Base-by-base conservation (phyloP, 2,113 vertebrate species). In the Lepidiolamprologus cunningtoni region DNA sequence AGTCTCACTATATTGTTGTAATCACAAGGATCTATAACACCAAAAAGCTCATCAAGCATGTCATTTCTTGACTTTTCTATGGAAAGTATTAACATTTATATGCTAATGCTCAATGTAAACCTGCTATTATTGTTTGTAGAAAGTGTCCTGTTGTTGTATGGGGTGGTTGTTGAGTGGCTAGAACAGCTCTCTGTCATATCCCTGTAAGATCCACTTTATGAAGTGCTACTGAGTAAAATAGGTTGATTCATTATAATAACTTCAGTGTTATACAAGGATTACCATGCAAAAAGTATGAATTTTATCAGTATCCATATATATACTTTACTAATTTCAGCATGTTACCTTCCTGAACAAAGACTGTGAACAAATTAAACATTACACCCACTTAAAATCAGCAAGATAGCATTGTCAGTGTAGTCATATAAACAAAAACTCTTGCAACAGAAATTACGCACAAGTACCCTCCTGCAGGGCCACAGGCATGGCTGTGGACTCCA, bases 391-490 rank as follows among this genome's bases (percentile, higher is more conserved):
- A 28, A 1, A 47, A 76, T 47, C 42, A 47, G 66, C 37, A 28
- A 1, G 4, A 1, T 73, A 0, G 13, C 13, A 73, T 17, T 73
- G 21, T 73, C 0, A 45, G 37, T 45, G 68, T 28, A 17, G 9
- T 0, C 23, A 47, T 28, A 17, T 47, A 14, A 47, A 17, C 23
- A 47, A 47, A 47, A 47, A 16, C 23, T 12, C 40, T 78, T 50
- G 26, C 17, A 66, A 12, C 7, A 50, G 71, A 50, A 3, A 78
- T 17, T 50, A 19, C 8, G 1, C 16, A 50, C 23, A 50, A 12
- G 9, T 5, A 50, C 16, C 42, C 71, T 78, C 26, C 16, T 28
- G 23, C 71, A 76, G 71, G 26, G 42, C 16, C 23, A 31, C 45
- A 50, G 11, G 45, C 73, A 78, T 12, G 23, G 16, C 42, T 76